Base-by-base conservation (phyloP, 1,140 invertebrate species). In the Leptinotarsa lineolata region DNA sequence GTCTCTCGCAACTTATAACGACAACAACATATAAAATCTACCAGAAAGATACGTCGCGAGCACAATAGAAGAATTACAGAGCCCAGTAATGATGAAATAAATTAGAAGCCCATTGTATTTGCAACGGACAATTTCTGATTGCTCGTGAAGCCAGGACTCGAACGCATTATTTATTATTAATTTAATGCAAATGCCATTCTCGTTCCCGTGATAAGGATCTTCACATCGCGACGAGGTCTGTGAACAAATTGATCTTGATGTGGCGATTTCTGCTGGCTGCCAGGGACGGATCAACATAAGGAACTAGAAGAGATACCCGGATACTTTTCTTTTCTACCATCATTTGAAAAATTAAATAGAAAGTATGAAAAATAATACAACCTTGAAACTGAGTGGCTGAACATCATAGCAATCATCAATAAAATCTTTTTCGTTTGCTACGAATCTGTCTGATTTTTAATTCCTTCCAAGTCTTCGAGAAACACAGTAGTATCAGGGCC, bases 81-180 rank as follows among this genome's bases (percentile, higher is more conserved):
- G 48, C 3, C 48, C 4, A 13, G 48, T 54, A 54, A 54, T 54
- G 48, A 54, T 54, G 48, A 54, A 54, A 54, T 54, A 54, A 54
- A 54, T 54, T 54, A 54, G 48, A 4, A 54, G 48, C 48, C 48
- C 48, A 54, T 54, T 54, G 48, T 54, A 54, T 54, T 54, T 54
- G 48, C 48, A 54, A 54, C 48, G 48, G 48, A 54, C 48, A 54
- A 54, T 54, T 54, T 54, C 48, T 16, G 48, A 54, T 54, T 18
- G 48, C 15, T 4, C 48, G 1, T 18, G n/a, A 3, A 16, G 48
- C 4, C 30, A 39, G 30, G 48, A 54, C 48, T 54, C 48, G 48
- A 54, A 54, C 48, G 48, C 48, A 54, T 54, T 54, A 54, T 54
- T 54, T 54, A 54, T 54, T 54, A 54, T 54, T 54, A 54, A 54